Base-by-base conservation (phyloP, 53 echinoderm and acorn worm genomes). In the Paelopatides confundens region DNA sequence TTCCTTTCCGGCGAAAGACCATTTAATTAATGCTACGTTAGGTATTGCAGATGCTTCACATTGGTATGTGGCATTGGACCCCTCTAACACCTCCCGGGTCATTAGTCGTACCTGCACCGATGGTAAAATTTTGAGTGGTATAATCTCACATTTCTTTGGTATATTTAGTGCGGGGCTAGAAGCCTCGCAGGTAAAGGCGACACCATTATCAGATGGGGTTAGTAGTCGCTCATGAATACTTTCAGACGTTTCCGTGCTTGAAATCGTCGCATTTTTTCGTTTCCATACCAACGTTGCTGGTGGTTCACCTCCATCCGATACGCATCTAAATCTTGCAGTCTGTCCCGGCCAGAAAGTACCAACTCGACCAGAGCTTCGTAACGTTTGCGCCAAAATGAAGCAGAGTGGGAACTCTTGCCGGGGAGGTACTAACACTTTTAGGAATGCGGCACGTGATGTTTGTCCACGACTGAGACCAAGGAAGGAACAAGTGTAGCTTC, bases 121-220 rank as follows among this genome's bases (percentile, higher is more conserved):
- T 21, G 97, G 97, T 14, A 71, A 88, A 40, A 97, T 95, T 6
- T 82, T 89, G 90, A 97, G 95, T 15, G 97, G 97, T 36, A 71
- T 95, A n/a, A 97, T 90, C 35, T 82, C 54, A 52, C 97, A 97
- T 11, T 23, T 76, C 7, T 87, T 84, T 0, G 93, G 97, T 48
- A 65, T 47, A 15, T 90, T 88, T 14, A 97, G 87, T 7, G 97
- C 97, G 58, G 93, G 95, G 77, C 97, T 95, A 31, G 93, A 92
- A 35, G 97, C 97, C 46, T 93, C 66, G 51, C 97, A 97, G 24
- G 86, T 85, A 62, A 97, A 97, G 9, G 84, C 76, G 35, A 97
- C 92, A 76, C 97, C 97, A 70, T 97, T 97, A 88, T 97, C 97
- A 51, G 92, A 91, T 31, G 92, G 97, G 30, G 90, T 88, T 27